phyloP scores from a whole-genome alignment of 2,888 invertebrate genomes.

The Dendrolimus houi region DNA sequence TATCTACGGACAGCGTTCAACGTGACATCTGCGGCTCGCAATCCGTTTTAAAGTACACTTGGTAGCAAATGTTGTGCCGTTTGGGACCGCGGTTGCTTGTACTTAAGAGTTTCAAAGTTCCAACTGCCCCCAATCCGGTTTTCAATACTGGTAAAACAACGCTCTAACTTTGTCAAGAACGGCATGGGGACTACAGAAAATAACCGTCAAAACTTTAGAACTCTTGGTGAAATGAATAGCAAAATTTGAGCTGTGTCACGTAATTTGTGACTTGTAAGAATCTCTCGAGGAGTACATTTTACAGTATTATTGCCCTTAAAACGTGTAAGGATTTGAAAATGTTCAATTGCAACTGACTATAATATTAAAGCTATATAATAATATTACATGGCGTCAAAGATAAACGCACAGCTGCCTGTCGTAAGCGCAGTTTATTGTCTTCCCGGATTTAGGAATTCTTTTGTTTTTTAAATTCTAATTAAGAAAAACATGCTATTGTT shows the following conservation, averaged over 20 bases:
- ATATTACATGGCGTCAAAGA: too few relatives aligned
- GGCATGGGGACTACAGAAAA: not conserved
- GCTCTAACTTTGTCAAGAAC: conserved; percentile 1
- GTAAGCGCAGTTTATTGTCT: too few relatives aligned
- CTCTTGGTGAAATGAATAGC: not conserved
- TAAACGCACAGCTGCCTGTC: too few relatives aligned
- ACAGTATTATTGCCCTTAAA: too few relatives aligned
- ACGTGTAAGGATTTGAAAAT: too few relatives aligned
- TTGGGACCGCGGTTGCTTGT: not conserved
- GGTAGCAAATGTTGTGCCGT: conserved; percentile 28
- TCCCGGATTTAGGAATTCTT: too few relatives aligned
- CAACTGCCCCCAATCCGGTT: conserved; percentile 16
- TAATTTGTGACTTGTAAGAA: not conserved
- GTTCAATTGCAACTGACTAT: too few relatives aligned
- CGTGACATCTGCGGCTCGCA: conserved; percentile 17
- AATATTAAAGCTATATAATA: too few relatives aligned
- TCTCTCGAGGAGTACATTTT: too few relatives aligned
- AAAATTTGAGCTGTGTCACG: not conserved
- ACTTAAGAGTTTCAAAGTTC: conserved; percentile 11
- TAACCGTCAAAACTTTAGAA: not conserved
- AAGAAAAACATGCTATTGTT: too few relatives aligned
- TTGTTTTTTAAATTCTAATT: too few relatives aligned
- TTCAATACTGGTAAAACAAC: conserved; percentile 5
- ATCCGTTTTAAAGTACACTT: conserved; percentile 39
- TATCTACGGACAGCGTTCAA: conserved; percentile 4